Percentiles rank a stretch among this genome's conserved stretches.
These are phyloP conservation scores for Brachionus rubens DNA, from an alignment of 1,140 invertebrate species.

Conservation along the genomic window DNA sequence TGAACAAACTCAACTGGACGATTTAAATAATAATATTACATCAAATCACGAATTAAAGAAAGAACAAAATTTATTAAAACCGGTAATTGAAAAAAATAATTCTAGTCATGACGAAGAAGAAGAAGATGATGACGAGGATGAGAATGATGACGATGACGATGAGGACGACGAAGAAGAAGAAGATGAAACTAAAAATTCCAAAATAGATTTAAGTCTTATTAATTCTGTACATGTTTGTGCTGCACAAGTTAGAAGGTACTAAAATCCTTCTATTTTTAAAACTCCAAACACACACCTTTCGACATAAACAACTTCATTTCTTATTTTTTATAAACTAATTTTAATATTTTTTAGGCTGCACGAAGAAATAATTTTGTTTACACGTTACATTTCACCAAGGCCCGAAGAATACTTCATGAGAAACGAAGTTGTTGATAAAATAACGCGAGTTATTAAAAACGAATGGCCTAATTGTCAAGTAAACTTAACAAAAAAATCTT, in stretches of 20 bases:
- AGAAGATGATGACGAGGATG: neutral
- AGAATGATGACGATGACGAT: neutral
- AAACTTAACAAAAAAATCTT: neutral
- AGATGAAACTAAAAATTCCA: constrained; percentile 6
- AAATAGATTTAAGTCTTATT: constrained; percentile 31
- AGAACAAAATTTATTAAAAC: neutral
- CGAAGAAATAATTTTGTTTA: constrained; percentile 38
- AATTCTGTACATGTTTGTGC: constrained; percentile 40
- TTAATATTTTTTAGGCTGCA: constrained; percentile 41
- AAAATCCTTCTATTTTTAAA: neutral
- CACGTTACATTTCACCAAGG: constrained; percentile 27
- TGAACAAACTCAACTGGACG: neutral
- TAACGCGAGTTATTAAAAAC: constrained; percentile 41
- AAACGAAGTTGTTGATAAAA: constrained; percentile 44
- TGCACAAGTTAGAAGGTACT: constrained; percentile 44
- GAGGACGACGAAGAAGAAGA: constrained; percentile 12
- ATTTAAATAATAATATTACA: neutral
- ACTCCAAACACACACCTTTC: neutral
- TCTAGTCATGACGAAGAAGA: neutral
- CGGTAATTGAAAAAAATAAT: neutral
- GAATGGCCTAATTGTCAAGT: constrained; percentile 42
- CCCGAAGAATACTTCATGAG: constrained; percentile 26
- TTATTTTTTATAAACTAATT: neutral
- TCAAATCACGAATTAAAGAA: neutral
- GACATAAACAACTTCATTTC: neutral